Evolutionary conservation across 1,140 invertebrate species (phyloP).

Genomic region (Calycopis cecrops): DNA sequence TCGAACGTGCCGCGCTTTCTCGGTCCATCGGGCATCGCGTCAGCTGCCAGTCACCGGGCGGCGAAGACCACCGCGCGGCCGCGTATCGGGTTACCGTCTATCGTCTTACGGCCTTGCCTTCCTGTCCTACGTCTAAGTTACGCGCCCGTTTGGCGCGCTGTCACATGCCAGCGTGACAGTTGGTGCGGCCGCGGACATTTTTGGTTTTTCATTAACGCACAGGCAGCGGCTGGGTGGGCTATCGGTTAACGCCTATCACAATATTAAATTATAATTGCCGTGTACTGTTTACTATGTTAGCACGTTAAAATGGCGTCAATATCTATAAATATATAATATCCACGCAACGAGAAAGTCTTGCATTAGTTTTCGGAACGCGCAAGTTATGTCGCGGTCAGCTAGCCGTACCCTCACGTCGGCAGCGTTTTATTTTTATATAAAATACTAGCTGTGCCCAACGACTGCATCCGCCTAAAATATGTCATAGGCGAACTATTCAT

Average conservation of each 20-base stretch:
- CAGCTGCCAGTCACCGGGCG: conserved; percentile 59
- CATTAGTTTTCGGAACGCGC: too few species aligned
- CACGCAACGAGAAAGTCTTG: too few species aligned
- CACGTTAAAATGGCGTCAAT: too few species aligned
- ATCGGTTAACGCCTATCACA: conserved; percentile 29
- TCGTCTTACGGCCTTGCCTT: conserved; percentile 62
- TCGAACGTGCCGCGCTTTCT: conserved; percentile 67
- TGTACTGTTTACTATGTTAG: background rate
- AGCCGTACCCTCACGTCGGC: too few species aligned
- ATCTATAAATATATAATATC: too few species aligned
- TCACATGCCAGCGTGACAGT: conserved; percentile 60
- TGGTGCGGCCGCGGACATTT: conserved; percentile 51
- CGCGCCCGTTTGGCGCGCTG: conserved; percentile 57
- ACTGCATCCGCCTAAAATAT: too few species aligned
- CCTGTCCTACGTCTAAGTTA: conserved; percentile 71
- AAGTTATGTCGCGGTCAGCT: too few species aligned
- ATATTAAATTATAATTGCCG: conserved; percentile 1
- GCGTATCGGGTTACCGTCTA: conserved; percentile 63
- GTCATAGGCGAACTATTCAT: too few species aligned
- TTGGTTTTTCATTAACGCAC: conserved; percentile 38
- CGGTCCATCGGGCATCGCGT: conserved; percentile 69
- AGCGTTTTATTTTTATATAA: too few species aligned
- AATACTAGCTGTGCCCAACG: too few species aligned
- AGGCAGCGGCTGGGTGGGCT: conserved; percentile 40
- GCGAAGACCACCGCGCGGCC: conserved; percentile 58